These are phyloP conservation scores for Mohoua ochrocephala DNA, from an alignment of 2,113 vertebrate genomes.

Conservation along the genomic window DNA sequence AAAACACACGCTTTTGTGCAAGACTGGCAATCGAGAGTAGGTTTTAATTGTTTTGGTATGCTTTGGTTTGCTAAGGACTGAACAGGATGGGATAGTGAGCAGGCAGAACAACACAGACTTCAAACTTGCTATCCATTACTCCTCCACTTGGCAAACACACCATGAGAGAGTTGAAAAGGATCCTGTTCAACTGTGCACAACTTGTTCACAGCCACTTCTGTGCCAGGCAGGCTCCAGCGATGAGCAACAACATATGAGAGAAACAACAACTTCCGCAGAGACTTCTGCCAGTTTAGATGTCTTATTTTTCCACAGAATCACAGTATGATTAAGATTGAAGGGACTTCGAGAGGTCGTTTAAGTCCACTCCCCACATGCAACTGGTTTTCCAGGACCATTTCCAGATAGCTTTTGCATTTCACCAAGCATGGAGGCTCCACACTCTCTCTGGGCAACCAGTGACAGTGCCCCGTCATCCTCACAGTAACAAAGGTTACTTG, in stretches of 20 bases:
- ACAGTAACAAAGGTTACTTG: background rate
- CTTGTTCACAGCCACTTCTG: too few species aligned
- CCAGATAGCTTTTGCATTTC: background rate
- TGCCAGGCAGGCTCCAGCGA: rapidly evolving
- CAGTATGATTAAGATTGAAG: background rate
- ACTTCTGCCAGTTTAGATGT: background rate
- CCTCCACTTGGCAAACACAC: too few species aligned
- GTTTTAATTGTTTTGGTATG: too few species aligned
- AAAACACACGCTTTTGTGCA: too few species aligned
- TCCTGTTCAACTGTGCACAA: too few species aligned
- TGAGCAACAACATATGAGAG: rapidly evolving
- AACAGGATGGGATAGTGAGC: too few species aligned
- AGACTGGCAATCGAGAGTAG: too few species aligned
- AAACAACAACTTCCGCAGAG: background rate
- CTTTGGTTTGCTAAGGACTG: too few species aligned
- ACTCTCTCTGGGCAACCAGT: background rate
- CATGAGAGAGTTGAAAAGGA: too few species aligned
- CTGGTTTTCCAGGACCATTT: background rate
- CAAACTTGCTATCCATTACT: too few species aligned
- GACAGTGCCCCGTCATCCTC: background rate
- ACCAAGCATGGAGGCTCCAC: background rate
- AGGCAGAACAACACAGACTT: too few species aligned
- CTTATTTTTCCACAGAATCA: background rate
- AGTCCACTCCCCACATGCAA: background rate
- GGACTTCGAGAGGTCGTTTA: background rate